phyloP scores from a whole-genome alignment of 2,797 vertebrate genomes.

The Rhabdomys pumilio region DNA sequence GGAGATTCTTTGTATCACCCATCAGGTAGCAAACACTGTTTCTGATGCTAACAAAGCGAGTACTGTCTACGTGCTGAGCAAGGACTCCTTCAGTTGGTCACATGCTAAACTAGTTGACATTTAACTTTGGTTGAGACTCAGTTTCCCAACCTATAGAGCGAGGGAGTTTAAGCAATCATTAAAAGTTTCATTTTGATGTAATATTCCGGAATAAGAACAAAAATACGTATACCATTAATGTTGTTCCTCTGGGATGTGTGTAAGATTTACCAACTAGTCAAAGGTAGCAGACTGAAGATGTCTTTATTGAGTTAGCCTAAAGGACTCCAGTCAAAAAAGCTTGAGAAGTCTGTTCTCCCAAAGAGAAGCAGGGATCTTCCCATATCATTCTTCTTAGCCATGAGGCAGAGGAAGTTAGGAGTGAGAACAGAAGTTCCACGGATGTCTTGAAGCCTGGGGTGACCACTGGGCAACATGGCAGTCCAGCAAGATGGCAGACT shows the following conservation, averaged over 20 bases:
- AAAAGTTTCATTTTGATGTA: not conserved
- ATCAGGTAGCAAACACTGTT: not conserved
- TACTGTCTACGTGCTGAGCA: not conserved
- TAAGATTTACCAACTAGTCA: not conserved
- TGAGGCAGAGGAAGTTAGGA: not conserved
- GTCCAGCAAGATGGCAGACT: accelerated
- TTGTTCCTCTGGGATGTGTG: not conserved
- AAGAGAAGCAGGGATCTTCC: not conserved
- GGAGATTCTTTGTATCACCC: not conserved
- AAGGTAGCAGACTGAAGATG: not conserved
- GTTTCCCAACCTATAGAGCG: not conserved
- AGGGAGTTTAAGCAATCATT: not conserved
- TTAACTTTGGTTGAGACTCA: slow-evolving; percentile 10
- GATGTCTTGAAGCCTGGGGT: not conserved
- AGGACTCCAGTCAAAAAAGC: not conserved
- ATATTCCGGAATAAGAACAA: not conserved
- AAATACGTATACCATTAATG: not conserved
- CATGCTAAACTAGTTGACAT: not conserved
- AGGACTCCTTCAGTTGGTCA: not conserved
- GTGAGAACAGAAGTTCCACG: not conserved
- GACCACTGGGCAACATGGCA: not conserved
- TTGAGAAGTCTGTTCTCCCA: not conserved
- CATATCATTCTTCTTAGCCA: not conserved
- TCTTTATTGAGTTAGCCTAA: not conserved
- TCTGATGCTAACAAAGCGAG: not conserved